phyloP scores from a whole-genome alignment of 2,888 invertebrate species.

The Callimorpha dominula region DNA sequence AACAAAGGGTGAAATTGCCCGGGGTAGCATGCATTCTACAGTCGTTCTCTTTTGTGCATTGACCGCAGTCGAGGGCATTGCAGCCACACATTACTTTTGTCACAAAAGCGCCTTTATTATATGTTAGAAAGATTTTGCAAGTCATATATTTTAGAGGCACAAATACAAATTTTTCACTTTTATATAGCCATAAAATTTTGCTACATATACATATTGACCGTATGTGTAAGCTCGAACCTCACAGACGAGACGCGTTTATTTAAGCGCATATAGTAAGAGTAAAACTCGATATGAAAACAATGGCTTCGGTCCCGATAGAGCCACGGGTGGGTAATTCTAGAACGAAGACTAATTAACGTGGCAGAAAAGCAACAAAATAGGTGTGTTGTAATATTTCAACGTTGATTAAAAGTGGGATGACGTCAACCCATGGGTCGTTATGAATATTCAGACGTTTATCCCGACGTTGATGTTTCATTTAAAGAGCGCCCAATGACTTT shows the following conservation, averaged over 20 bases:
- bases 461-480: constrained; percentile 76
- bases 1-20: constrained; percentile 81
- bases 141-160: constrained; percentile 35
- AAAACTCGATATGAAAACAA: constrained; percentile 41
- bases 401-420: constrained; percentile 54
- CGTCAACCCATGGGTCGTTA: constrained; percentile 55
- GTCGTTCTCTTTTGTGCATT: constrained; percentile 68
- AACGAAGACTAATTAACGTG: constrained; percentile 48
- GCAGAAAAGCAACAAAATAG: constrained; percentile 55
- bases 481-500: constrained; percentile 74
- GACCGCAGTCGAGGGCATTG: constrained; percentile 72
- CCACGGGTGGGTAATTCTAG: constrained; percentile 30
- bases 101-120: constrained; percentile 50
- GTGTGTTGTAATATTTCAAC: constrained; percentile 59
- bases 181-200: constrained; percentile 29
- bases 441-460: constrained; percentile 73
- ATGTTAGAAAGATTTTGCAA: constrained; percentile 37
- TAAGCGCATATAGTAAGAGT: constrained; percentile 26
- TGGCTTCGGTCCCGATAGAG: constrained; percentile 20
- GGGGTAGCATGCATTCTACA: constrained; percentile 66
- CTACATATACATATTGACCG: constrained; percentile 27
- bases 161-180: constrained; percentile 31
- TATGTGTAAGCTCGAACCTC: constrained; percentile 17
- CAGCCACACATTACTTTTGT: constrained; percentile 56
- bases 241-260: constrained; percentile 33